A percentile compares a stretch with the other conserved stretches of the same genome.
Evolutionary conservation across 1,140 invertebrate species (phyloP).

Genomic region (Saccostrea glomerata): DNA sequence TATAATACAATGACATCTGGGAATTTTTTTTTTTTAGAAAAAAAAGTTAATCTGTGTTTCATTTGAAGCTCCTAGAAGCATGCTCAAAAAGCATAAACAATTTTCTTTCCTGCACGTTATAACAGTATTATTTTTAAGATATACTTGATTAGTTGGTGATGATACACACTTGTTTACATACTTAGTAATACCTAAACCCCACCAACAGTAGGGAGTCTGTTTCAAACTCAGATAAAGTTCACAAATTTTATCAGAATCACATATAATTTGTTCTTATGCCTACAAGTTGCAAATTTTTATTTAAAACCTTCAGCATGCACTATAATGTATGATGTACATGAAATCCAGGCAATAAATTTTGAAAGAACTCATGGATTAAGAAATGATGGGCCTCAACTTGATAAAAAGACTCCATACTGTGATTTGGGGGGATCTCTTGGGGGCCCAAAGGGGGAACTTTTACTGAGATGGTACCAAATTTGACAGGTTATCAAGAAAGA

Average conservation of each 20-base stretch:
- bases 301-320: not conserved
- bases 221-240: conserved; percentile 16
- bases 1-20: not conserved
- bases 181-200: not conserved
- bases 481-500: conserved; percentile 1
- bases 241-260: not conserved
- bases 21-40: not conserved
- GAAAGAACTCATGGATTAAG: not conserved
- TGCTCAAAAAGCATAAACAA: not conserved
- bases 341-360: not conserved
- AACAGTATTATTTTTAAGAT: not conserved
- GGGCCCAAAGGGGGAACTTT: not conserved
- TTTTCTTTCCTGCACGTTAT: not conserved
- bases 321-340: not conserved
- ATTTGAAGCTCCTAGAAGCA: not conserved
- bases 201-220: not conserved
- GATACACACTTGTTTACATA: conserved; percentile 21
- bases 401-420: not conserved
- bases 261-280: conserved; percentile 22
- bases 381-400: not conserved
- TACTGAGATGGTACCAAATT: not conserved
- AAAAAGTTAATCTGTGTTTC: not conserved
- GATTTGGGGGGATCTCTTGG: not conserved
- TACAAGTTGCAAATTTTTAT: conserved; percentile 10
- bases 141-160: not conserved